These are phyloP conservation scores for Aphidius gifuensis DNA, from an alignment of 1,140 invertebrate genomes.

Conservation along the genomic window DNA sequence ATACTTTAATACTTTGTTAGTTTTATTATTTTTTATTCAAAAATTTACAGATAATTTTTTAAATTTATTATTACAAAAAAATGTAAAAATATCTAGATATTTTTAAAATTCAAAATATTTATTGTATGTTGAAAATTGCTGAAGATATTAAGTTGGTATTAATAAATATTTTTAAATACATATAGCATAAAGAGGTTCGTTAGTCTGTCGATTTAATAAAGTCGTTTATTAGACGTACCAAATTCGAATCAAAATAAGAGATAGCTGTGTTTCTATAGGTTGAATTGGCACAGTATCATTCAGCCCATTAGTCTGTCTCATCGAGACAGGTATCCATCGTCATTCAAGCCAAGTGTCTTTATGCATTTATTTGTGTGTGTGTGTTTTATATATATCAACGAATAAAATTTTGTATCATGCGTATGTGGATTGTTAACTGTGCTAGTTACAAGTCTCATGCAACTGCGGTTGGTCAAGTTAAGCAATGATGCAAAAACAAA, in stretches of 20 bases:
- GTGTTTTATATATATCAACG: neutral
- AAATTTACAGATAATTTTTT: too few relatives aligned
- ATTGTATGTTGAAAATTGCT: too few relatives aligned
- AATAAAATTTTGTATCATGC: too few relatives aligned
- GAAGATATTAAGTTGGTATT: too few relatives aligned
- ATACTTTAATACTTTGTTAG: too few relatives aligned
- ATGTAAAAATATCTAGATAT: too few relatives aligned
- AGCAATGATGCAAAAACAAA: neutral
- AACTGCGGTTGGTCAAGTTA: neutral
- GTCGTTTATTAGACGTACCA: conserved; percentile 23
- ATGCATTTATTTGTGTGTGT: neutral
- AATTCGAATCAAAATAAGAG: conserved; percentile 16
- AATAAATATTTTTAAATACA: too few relatives aligned
- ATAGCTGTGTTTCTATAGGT: neutral
- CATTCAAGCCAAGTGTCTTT: too few relatives aligned
- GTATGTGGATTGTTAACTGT: conserved; percentile 25
- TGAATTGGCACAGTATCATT: neutral
- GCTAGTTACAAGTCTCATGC: conserved; percentile 30
- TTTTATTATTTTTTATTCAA: too few relatives aligned
- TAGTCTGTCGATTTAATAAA: conserved; percentile 23
- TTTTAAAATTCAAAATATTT: too few relatives aligned
- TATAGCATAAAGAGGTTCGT: conserved; percentile 9
- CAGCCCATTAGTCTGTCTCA: conserved; percentile 11
- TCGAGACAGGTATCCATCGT: conserved; percentile 10
- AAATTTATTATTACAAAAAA: too few relatives aligned